phyloP scores from a whole-genome alignment of 1,140 invertebrate genomes.

The Drosophila albomicans region DNA sequence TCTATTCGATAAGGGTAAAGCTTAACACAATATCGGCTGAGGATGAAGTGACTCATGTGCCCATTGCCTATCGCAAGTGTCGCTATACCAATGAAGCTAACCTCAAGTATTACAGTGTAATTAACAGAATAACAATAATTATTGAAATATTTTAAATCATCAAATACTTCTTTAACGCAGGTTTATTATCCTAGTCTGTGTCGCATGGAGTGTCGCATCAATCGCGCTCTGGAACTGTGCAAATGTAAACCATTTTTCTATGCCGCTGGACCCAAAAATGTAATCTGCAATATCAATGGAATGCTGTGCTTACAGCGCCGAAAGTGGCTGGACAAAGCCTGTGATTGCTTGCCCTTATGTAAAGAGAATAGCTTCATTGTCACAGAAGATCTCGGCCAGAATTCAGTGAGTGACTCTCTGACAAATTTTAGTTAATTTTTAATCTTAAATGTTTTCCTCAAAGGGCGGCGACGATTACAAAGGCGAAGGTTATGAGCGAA shows the following conservation, averaged over 20 bases:
- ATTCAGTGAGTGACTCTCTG: constrained; percentile 33
- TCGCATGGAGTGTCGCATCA: constrained; percentile 75
- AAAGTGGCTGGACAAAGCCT: constrained; percentile 63
- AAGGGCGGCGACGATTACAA: constrained; percentile 46
- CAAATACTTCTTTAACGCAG: constrained; percentile 24
- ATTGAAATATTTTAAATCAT: too few species aligned
- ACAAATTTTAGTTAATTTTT: not conserved
- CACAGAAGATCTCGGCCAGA: constrained; percentile 46
- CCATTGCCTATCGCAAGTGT: constrained; percentile 76
- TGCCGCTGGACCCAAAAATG: constrained; percentile 36
- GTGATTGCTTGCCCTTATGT: constrained; percentile 66
- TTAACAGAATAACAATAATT: not conserved
- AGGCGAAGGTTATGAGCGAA: constrained; percentile 66
- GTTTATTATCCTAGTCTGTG: constrained; percentile 71
- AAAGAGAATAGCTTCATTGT: constrained; percentile 59
- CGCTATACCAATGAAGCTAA: constrained; percentile 70
- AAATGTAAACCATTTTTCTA: constrained; percentile 79
- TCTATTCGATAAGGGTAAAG: constrained; percentile 53
- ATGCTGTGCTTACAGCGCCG: constrained; percentile 63
- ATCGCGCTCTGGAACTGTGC: constrained; percentile 57
- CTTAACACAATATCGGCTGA: constrained; percentile 62
- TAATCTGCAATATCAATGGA: constrained; percentile 59
- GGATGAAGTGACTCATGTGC: constrained; percentile 64
- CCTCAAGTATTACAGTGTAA: constrained; percentile 62
- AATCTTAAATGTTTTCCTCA: not conserved